Evolutionary conservation across 2,797 vertebrate species (phyloP).

Genomic region (Sebastes melanostomus): DNA sequence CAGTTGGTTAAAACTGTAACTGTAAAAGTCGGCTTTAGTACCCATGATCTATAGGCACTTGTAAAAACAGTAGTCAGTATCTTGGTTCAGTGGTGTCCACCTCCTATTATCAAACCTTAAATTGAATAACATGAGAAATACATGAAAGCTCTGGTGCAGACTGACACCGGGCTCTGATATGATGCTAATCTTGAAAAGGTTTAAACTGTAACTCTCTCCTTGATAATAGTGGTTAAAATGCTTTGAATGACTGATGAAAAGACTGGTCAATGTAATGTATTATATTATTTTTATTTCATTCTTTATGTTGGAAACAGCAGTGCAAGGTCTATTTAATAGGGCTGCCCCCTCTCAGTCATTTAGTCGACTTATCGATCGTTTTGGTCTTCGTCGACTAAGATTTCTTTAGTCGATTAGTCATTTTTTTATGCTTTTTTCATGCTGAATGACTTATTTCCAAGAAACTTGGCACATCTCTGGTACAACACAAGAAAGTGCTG

Average conservation of each 20-base stretch:
- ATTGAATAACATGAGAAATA: background rate
- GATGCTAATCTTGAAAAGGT: background rate
- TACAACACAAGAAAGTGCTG: too few relatives aligned
- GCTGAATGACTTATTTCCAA: too few relatives aligned
- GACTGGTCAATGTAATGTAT: background rate
- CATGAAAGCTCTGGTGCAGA: background rate
- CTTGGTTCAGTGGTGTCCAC: background rate
- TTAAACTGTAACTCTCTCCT: too few relatives aligned
- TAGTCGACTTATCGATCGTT: rapidly evolving
- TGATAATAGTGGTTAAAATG: background rate
- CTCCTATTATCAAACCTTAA: background rate
- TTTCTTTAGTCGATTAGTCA: too few relatives aligned
- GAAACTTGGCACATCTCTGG: too few relatives aligned
- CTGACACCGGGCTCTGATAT: background rate
- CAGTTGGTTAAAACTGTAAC: background rate
- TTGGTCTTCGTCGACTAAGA: too few relatives aligned
- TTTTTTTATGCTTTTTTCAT: too few relatives aligned
- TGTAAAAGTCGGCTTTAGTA: background rate
- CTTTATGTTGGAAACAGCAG: background rate
- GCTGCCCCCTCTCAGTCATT: too few relatives aligned
- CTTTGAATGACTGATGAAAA: background rate
- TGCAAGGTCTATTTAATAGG: background rate
- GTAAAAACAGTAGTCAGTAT: background rate
- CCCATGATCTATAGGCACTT: background rate
- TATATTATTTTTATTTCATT: background rate